Evolutionary conservation across 2,888 invertebrate genomes (phyloP).

Genomic region (Caenorhabditis wallacei): DNA sequence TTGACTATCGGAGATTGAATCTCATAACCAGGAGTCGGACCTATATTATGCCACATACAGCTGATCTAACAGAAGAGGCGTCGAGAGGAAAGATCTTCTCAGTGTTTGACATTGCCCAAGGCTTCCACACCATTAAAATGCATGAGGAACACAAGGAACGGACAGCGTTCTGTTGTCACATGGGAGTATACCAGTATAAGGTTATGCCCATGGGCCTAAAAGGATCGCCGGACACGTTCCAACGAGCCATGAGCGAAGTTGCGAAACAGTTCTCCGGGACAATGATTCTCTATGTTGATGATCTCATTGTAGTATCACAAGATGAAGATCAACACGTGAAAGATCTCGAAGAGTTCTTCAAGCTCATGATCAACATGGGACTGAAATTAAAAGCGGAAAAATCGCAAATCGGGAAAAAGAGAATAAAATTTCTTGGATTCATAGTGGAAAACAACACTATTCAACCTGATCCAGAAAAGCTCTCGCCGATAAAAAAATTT

Average conservation of each 20-base stretch:
- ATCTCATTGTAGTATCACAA: slow-evolving; percentile 52
- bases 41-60: slow-evolving; percentile 36
- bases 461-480: slow-evolving; percentile 56
- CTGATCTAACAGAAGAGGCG: slow-evolving; percentile 34
- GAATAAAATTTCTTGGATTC: slow-evolving; percentile 70
- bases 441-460: slow-evolving; percentile 63
- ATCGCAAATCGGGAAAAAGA: slow-evolving; percentile 51
- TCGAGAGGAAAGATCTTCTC: slow-evolving; percentile 38
- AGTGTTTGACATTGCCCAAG: slow-evolving; percentile 56
- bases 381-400: slow-evolving; percentile 65
- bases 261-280: slow-evolving; percentile 3
- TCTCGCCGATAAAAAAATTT: slow-evolving; percentile 36
- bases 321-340: slow-evolving; percentile 65
- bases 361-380: slow-evolving; percentile 35
- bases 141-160: slow-evolving; percentile 41
- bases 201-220: slow-evolving; percentile 70
- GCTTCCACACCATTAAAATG: slow-evolving; percentile 66
- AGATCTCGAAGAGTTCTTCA: slow-evolving; percentile 66
- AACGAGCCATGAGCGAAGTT: slow-evolving; percentile 27
- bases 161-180: slow-evolving; percentile 68
- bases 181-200: slow-evolving; percentile 64
- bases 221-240: slow-evolving; percentile 64
- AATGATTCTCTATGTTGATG: slow-evolving; percentile 67
- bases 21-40: slow-evolving; percentile 13
- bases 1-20: slow-evolving; percentile 39